Base-by-base conservation (phyloP, 2,888 invertebrate species). In the Drosophila kokeensis region DNA sequence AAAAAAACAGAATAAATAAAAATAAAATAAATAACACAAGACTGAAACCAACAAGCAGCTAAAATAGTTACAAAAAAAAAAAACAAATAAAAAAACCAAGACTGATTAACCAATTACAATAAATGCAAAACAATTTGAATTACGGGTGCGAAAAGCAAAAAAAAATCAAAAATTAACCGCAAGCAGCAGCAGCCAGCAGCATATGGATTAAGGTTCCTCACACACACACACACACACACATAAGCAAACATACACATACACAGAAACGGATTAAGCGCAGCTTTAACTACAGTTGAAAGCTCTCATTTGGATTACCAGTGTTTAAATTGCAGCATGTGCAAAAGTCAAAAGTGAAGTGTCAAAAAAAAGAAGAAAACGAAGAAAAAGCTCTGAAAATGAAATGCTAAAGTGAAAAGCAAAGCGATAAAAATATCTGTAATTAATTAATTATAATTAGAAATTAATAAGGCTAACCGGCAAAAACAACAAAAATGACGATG, bases 131-230 rank as follows among this genome's bases (percentile, higher is more conserved):
- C 58, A 73, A 78, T 73, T 76, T 36, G 38, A 64, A 77, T 32
- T 64, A 80, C 79, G 80, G 73, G 76, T 80, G 79, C 80, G 65
- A 60, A 48, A 53, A 65, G 48, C 57, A 70, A 63, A 38, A 65
- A 38, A 52, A 73, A 75, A 63, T 64, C 30, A 53, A 27, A 32
- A 49, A 54, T 38, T 27, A 38, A 67, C 54, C 34, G 29, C 48
- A 78, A 63, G 34, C 64, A 64, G 38, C 55, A 50, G 45, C 67
- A 70, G 53, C 67, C 67, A 79, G 68, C 75, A 80, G 76, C 75
- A 83, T 81, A 92, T 92, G 92, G 92, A 92, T 92, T 91, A 91
- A 92, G 88, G 91, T 92, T 92, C 91, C 92, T 92, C 84, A 78
- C 64, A 55, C 68, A 74, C 72, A 71, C 58, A 64, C 63, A 67